Evolutionary conservation across 2,888 invertebrate genomes (phyloP), one percentile per base, ranked within the genome.

Genomic region (Melangyna quadrimaculata): DNA sequence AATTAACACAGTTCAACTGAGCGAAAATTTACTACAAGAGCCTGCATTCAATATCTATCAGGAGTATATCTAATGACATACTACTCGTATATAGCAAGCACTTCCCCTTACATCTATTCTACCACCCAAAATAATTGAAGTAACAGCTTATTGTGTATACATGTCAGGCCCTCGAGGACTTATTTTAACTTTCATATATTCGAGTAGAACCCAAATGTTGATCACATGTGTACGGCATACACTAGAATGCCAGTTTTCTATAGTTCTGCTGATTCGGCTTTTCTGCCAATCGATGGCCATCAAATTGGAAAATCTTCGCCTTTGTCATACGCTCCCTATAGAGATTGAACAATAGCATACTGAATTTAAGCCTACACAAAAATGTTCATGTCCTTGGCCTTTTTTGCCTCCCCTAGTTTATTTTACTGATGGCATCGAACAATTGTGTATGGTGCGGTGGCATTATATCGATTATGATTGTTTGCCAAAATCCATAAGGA

Each of bases 341-440:
- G 65, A 61, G 75, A 65, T 65, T 57, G 75, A 81, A 81, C 81
- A 75, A 75, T 81, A 59, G 65, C 65, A 45, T 61, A 27, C 3
- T 70, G 43, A 61, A 61, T 24, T 78, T 35, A 55, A 70, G 74
- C 69, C 80, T 70, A 74, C 67, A 67, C 75, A 43, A 65, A 72
- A n/a, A n/a, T n/a, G n/a, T n/a, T n/a, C n/a, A n/a, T 81, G 75
- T 81, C 81, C 81, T 81, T 81, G 81, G 81, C 75, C 74, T 65
- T 75, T n/a, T 71, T 81, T 79, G 45, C 51, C 29, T 57, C 24
- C 65, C 71, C 35, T 70, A 19, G 61, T 63, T 70, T 51, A 35
- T 70, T 77, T 77, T 61, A 67, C 67, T 51, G 55, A 17, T 29
- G 51, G 22, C 51, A n/a, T 35, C 22, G 24, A 35, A 24, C 32